These are phyloP conservation scores for Heliothis subflexa DNA, from an alignment of 1,140 invertebrate genomes.

Conservation along the genomic window DNA sequence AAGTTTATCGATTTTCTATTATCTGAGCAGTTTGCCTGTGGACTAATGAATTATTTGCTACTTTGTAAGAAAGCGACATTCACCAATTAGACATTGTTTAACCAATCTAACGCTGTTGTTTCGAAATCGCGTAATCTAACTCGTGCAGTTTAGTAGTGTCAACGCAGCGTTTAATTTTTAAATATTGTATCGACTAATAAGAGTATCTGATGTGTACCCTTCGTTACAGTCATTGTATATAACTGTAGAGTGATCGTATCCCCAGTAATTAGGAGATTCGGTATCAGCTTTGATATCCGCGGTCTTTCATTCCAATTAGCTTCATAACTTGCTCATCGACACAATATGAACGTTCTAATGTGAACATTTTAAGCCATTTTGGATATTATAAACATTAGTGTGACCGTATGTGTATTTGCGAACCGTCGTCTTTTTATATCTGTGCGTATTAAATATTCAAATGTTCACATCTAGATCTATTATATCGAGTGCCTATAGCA, in stretches of 20 bases:
- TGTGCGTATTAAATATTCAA: constrained; percentile 79
- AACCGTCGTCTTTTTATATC: constrained; percentile 79
- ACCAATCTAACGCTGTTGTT: constrained; percentile 50
- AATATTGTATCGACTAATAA: constrained; percentile 45
- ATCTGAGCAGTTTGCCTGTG: constrained; percentile 23
- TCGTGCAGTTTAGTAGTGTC: constrained; percentile 40
- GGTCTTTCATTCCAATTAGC: constrained; percentile 79
- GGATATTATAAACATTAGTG: constrained; percentile 79
- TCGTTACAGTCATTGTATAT: constrained; percentile 80
- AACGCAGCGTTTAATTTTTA: constrained; percentile 38
- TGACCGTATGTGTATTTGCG: constrained; percentile 78
- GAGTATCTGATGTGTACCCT: constrained; percentile 66
- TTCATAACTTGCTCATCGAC: constrained; percentile 74
- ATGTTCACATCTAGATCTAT: constrained; percentile 84
- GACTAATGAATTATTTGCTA: constrained; percentile 40
- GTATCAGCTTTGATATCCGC: constrained; percentile 75
- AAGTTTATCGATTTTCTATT: constrained; percentile 47
- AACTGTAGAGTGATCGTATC: constrained; percentile 79
- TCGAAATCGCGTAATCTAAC: constrained; percentile 27
- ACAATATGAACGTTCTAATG: constrained; percentile 74
- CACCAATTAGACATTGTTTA: constrained; percentile 79
- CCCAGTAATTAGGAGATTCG: constrained; percentile 76
- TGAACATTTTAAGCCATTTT: constrained; percentile 82
- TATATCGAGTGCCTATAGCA: constrained; percentile 86
- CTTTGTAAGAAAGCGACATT: constrained; percentile 53